phyloP scores from a whole-genome alignment of 2,113 vertebrate species.

The Lophotis ruficrista region DNA sequence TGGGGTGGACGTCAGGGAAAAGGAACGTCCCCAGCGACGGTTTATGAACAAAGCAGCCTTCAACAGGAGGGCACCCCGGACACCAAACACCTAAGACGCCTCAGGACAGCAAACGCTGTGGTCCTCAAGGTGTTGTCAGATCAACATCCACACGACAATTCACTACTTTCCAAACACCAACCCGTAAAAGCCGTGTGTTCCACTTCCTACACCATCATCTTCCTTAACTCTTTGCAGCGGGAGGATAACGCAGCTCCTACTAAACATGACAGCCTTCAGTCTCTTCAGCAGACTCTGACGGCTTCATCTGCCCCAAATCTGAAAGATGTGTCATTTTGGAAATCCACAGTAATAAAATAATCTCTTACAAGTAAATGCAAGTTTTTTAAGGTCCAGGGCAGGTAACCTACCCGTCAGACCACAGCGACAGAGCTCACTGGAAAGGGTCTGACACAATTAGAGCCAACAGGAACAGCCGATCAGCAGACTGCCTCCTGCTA shows the following conservation, averaged over 20 bases:
- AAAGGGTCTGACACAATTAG: not conserved
- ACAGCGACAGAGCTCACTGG: not conserved
- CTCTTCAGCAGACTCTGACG: not conserved
- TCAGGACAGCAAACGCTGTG: not conserved
- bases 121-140: not conserved
- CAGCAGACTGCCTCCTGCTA: not conserved
- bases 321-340: not conserved
- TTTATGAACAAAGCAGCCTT: not conserved
- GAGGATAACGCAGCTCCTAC: not conserved
- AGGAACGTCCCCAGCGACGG: not conserved
- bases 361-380: not conserved
- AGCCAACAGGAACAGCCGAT: not conserved
- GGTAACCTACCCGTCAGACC: not conserved
- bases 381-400: not conserved
- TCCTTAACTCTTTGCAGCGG: not conserved
- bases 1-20: not conserved
- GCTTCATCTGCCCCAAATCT: not conserved
- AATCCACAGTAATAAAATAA: not conserved
- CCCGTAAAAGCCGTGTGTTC: not conserved
- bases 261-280: not conserved
- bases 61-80: not conserved
- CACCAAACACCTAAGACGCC: fast-evolving
- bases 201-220: not conserved
- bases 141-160: not conserved
- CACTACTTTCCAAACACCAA: not conserved